phyloP scores from a whole-genome alignment of 1,140 invertebrate species.

The Aleiodes sp. region DNA sequence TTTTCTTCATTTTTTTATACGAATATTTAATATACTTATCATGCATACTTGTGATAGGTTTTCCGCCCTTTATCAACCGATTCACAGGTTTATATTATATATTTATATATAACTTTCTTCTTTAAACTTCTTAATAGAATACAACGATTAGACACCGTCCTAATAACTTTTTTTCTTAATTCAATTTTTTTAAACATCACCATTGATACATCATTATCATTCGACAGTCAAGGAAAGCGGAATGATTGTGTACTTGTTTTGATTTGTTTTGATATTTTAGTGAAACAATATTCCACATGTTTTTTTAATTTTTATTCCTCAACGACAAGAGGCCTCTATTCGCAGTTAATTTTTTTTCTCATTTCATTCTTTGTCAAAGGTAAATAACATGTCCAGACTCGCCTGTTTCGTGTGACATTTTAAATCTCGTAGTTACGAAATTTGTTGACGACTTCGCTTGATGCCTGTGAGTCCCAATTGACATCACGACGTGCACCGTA shows the following conservation, averaged over 20 bases:
- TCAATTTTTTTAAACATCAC: not conserved
- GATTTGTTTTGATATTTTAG: not conserved
- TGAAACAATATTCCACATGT: not conserved
- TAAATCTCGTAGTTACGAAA: conserved; percentile 96
- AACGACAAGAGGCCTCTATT: too few species aligned
- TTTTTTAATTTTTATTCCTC: not conserved
- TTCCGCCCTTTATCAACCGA: not conserved
- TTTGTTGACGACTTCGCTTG: conserved; percentile 85
- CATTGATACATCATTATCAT: not conserved
- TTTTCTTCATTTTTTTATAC: not conserved
- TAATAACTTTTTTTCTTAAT: not conserved
- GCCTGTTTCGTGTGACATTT: conserved; percentile 48
- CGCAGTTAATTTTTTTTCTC: not conserved
- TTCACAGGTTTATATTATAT: conserved; percentile 23
- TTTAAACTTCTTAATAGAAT: conserved; percentile 32
- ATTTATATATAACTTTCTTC: conserved; percentile 28
- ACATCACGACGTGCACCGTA: conserved; percentile 73
- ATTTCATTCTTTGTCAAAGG: conserved; percentile 1
- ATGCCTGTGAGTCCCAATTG: conserved; percentile 76
- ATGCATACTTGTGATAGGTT: not conserved
- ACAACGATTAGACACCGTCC: conserved; percentile 30
- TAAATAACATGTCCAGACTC: not conserved
- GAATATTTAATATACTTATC: not conserved
- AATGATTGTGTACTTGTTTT: not conserved
- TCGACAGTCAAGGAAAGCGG: not conserved